Conservation (phyloP, 2,797 vertebrate species). For the Silurus lanzhouensis region DNA sequence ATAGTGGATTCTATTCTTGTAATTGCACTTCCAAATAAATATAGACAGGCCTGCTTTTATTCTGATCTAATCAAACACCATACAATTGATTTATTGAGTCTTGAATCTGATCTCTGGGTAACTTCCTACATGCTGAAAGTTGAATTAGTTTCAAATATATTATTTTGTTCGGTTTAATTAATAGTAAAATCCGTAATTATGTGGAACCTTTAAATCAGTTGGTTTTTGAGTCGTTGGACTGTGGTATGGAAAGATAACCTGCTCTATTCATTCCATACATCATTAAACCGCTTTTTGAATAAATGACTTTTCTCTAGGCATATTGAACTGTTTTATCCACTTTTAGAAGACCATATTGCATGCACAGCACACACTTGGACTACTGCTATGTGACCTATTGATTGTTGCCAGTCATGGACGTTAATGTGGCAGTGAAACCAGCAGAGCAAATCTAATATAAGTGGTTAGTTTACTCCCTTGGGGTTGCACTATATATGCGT, state of each 20-base stretch:
- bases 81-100: neutral
- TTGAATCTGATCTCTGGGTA: neutral
- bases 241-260: conserved; percentile 3
- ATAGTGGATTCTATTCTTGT: neutral
- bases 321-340: neutral
- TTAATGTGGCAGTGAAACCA: conserved; percentile 14
- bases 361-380: neutral
- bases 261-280: conserved; percentile 3
- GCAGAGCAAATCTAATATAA: neutral
- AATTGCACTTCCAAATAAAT: neutral
- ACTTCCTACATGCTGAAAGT: neutral
- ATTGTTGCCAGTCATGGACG: neutral
- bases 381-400: neutral
- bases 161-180: neutral
- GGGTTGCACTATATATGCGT: neutral
- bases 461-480: neutral
- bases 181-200: neutral
- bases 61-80: conserved; percentile 3
- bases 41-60: conserved; percentile 5
- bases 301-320: neutral
- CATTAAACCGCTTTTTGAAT: conserved; percentile 11
- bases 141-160: conserved; percentile 3
- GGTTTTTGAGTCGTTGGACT: conserved; percentile 1
- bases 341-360: conserved; percentile 4
- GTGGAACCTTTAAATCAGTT: conserved; percentile 22